A percentile compares a stretch with the other conserved stretches of the same genome.
phyloP scores from a whole-genome alignment of 2,113 vertebrate species.

The Excalfactoria chinensis region DNA sequence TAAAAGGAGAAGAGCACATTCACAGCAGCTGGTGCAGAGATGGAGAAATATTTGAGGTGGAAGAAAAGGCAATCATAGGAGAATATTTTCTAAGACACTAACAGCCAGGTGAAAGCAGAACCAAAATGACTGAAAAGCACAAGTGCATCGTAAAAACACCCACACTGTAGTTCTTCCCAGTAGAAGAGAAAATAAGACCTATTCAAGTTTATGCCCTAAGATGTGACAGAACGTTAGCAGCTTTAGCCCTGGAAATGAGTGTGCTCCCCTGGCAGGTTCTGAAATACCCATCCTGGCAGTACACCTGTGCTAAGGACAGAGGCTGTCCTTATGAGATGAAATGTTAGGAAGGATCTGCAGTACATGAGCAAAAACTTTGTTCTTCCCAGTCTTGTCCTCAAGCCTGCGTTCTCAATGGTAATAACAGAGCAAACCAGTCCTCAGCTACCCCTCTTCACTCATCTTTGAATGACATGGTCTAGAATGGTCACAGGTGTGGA shows the following conservation, averaged over 20 bases:
- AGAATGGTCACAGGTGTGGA: too few species aligned
- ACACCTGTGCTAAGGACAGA: background rate
- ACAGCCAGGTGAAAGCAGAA: constrained; percentile 18
- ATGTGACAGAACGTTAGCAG: background rate
- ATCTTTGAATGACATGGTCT: too few species aligned
- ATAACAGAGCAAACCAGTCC: background rate
- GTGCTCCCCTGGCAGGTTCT: background rate
- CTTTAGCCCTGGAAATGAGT: background rate
- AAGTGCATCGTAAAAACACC: background rate
- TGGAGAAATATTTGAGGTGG: background rate
- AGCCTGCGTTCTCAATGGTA: background rate
- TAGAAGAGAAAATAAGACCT: background rate
- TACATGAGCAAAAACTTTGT: background rate
- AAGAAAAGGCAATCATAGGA: constrained; percentile 3
- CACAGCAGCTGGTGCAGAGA: background rate
- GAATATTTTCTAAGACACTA: constrained; percentile 14
- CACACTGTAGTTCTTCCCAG: background rate
- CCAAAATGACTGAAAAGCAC: background rate
- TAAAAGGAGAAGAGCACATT: background rate
- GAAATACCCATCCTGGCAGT: background rate
- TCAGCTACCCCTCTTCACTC: background rate
- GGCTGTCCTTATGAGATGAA: background rate
- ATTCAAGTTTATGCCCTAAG: background rate
- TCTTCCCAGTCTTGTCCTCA: background rate
- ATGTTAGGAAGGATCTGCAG: background rate